phyloP scores from a whole-genome alignment of 2,888 invertebrate species.

The Ariolimax columbianus region DNA sequence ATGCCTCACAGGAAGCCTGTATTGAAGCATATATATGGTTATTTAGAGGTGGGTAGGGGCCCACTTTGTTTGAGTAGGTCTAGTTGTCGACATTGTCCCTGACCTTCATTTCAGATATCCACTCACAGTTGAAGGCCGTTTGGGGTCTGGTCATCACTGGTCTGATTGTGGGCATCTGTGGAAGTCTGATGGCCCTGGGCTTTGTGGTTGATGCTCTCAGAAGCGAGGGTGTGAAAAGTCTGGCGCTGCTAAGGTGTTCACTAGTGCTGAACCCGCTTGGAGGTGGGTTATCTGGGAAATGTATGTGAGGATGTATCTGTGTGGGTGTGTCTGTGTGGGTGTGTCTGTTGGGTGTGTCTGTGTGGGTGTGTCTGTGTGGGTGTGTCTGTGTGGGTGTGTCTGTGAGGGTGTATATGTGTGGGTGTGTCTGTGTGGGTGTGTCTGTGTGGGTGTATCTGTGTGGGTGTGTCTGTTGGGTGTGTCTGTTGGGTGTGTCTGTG shows the following conservation, averaged over 20 bases:
- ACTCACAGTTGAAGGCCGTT: constrained; percentile 25
- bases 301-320: neutral
- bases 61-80: too few species aligned
- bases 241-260: constrained; percentile 2
- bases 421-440: too few species aligned
- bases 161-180: constrained; percentile 25
- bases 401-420: too few species aligned
- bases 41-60: too few species aligned
- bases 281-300: neutral
- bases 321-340: neutral
- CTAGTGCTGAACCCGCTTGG: constrained; percentile 28
- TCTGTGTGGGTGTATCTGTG: too few species aligned
- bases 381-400: too few species aligned
- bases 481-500: too few species aligned
- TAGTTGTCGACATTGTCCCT: too few species aligned
- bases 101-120: neutral
- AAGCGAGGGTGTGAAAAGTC: constrained; percentile 29
- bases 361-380: too few species aligned
- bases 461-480: too few species aligned
- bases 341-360: neutral
- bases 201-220: constrained; percentile 29
- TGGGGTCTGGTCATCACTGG: constrained; percentile 42
- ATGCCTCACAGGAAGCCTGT: too few species aligned
- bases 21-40: too few species aligned
- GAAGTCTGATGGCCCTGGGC: constrained; percentile 23